Percentiles rank a stretch among this genome's conserved stretches.
Evolutionary conservation across 2,888 invertebrate species (phyloP).

Genomic region (Margaritifera margaritifera): DNA sequence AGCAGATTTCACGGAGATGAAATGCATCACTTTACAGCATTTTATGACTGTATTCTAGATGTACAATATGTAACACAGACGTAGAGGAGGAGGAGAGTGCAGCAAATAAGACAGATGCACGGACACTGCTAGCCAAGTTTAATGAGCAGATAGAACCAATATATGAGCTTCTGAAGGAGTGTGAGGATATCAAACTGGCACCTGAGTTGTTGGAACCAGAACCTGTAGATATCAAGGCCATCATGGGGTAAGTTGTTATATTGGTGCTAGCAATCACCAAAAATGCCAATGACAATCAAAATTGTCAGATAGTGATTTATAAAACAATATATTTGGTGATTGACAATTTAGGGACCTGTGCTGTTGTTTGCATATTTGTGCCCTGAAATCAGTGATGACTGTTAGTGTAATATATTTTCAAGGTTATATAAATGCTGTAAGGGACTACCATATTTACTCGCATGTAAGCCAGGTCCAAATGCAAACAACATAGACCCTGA

Average conservation of each 20-base stretch:
- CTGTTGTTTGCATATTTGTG: too few relatives aligned
- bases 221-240: constrained; percentile 59
- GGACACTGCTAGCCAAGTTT: constrained; percentile 87
- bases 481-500: too few relatives aligned
- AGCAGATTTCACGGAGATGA: too few relatives aligned
- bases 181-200: constrained; percentile 91
- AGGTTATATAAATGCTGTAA: too few relatives aligned
- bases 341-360: too few relatives aligned
- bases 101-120: constrained; percentile 92
- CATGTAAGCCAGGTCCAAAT: too few relatives aligned
- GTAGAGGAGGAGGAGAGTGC: constrained; percentile 97
- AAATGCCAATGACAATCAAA: not conserved
- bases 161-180: constrained; percentile 88
- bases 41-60: constrained; percentile 24
- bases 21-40: too few relatives aligned
- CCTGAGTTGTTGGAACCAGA: constrained; percentile 96
- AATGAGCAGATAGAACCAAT: constrained; percentile 94
- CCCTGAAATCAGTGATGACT: too few relatives aligned
- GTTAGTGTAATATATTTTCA: too few relatives aligned
- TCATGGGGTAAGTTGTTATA: constrained; percentile 6
- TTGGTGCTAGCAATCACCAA: not conserved
- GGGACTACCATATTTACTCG: too few relatives aligned
- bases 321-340: too few relatives aligned
- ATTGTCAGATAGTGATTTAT: too few relatives aligned
- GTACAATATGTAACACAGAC: constrained; percentile 90